Percentiles rank a stretch among this genome's conserved stretches.
Conservation (phyloP, 2,888 invertebrate genomes). For the Pseudococcus longispinus region DNA sequence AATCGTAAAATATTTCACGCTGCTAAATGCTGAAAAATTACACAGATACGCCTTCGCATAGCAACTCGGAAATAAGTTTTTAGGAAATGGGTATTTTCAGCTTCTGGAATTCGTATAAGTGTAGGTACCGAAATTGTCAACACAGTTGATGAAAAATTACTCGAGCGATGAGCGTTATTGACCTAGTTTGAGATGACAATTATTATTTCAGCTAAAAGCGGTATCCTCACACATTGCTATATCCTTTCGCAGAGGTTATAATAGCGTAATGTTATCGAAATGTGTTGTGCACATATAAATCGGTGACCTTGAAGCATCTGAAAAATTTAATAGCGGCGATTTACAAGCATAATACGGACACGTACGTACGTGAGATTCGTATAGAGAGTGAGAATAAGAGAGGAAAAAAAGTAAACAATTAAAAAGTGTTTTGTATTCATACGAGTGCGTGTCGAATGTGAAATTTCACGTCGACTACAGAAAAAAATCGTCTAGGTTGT, state of each 20-base stretch:
- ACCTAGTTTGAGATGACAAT: conserved; percentile 41
- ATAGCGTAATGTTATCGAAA: not conserved
- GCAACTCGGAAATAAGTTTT: not conserved
- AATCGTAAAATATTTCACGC: not conserved
- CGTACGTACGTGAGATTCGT: not conserved
- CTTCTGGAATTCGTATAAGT: not conserved
- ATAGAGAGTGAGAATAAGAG: not conserved
- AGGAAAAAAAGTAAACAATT: conserved; percentile 20
- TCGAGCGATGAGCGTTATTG: conserved; percentile 49
- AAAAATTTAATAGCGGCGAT: not conserved
- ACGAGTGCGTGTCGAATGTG: conserved; percentile 16
- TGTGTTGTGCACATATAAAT: not conserved
- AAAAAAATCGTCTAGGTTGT: not conserved
- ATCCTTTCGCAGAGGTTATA: not conserved
- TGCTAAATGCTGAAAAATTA: not conserved
- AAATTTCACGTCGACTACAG: conserved; percentile 8
- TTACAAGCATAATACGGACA: not conserved
- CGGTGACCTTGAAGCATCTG: not conserved
- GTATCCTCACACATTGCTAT: not conserved
- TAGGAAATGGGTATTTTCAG: not conserved
- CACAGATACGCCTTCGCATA: no score
- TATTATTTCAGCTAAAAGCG: not conserved
- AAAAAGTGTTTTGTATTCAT: conserved; percentile 33
- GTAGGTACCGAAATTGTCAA: conserved; percentile 3
- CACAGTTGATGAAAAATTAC: conserved; percentile 25